These are phyloP conservation scores for Dendrolimus punctatus DNA, from an alignment of 1,140 invertebrate genomes.

Conservation along the genomic window DNA sequence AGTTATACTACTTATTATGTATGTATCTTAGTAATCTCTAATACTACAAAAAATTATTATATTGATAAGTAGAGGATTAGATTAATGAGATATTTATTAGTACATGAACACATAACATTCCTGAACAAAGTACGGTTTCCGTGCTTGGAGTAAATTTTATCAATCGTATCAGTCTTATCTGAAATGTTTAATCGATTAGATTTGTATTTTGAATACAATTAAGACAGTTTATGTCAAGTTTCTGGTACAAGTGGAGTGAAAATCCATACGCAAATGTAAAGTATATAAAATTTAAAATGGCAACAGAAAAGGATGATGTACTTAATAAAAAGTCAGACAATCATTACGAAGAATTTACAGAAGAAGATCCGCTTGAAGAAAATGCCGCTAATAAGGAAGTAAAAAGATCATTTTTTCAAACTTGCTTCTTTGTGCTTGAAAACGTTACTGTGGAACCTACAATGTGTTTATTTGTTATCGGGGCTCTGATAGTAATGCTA, in stretches of 20 bases:
- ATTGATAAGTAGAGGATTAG: too few species aligned
- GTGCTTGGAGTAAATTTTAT: too few species aligned
- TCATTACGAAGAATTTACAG: constrained; percentile 23
- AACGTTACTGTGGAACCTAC: constrained; percentile 55
- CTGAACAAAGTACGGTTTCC: too few species aligned
- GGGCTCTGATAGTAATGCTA: constrained; percentile 29
- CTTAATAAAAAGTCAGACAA: constrained; percentile 3
- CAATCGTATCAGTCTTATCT: too few species aligned
- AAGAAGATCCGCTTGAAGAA: constrained; percentile 42
- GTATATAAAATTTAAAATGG: constrained; percentile 13
- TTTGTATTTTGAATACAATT: not conserved
- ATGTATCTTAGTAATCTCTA: too few species aligned
- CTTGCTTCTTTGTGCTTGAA: constrained; percentile 16
- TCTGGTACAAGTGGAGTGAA: constrained; percentile 3
- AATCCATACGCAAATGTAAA: not conserved
- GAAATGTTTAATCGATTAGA: not conserved
- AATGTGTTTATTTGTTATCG: constrained; percentile 34
- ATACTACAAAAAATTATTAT: too few species aligned
- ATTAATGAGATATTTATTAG: too few species aligned
- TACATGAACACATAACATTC: too few species aligned
- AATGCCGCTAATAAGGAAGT: constrained; percentile 14
- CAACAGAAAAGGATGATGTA: not conserved
- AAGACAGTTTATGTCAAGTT: not conserved
- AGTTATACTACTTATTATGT: too few species aligned
- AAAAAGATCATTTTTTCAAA: constrained; percentile 24